Conservation (phyloP, 1,140 invertebrate genomes). For the Ericerus pela region DNA sequence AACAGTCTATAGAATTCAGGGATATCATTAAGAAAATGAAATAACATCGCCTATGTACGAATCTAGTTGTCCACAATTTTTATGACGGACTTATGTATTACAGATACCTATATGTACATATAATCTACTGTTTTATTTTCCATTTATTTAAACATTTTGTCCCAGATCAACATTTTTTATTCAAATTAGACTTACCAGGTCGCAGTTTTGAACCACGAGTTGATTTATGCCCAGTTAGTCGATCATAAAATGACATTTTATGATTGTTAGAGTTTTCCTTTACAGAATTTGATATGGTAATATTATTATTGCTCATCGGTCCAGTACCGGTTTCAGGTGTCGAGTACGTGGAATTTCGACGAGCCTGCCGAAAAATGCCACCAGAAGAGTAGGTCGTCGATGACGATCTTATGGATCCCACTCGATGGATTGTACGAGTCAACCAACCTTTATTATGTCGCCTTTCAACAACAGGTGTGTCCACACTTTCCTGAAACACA, state of each 20-base stretch:
- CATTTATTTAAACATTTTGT: neutral
- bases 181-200: conserved; percentile 1
- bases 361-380: conserved; percentile 53
- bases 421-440: conserved; percentile 59
- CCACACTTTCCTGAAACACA: conserved; percentile 57
- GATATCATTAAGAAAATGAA: no score
- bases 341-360: conserved; percentile 55
- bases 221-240: conserved; percentile 62
- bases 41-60: no score
- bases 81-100: neutral
- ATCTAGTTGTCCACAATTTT: neutral
- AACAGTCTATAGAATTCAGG: no score
- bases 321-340: conserved; percentile 52
- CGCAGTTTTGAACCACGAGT: conserved; percentile 39
- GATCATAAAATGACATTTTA: conserved; percentile 65
- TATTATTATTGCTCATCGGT: conserved; percentile 21
- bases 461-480: conserved; percentile 64
- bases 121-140: neutral
- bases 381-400: conserved; percentile 65
- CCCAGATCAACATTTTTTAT: neutral
- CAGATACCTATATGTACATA: neutral
- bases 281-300: neutral
- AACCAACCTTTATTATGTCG: conserved; percentile 83
- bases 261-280: conserved; percentile 23
- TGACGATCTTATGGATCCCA: conserved; percentile 64